These are phyloP conservation scores for Felis chaus DNA, from an alignment of 2,113 vertebrate genomes.

Conservation along the genomic window DNA sequence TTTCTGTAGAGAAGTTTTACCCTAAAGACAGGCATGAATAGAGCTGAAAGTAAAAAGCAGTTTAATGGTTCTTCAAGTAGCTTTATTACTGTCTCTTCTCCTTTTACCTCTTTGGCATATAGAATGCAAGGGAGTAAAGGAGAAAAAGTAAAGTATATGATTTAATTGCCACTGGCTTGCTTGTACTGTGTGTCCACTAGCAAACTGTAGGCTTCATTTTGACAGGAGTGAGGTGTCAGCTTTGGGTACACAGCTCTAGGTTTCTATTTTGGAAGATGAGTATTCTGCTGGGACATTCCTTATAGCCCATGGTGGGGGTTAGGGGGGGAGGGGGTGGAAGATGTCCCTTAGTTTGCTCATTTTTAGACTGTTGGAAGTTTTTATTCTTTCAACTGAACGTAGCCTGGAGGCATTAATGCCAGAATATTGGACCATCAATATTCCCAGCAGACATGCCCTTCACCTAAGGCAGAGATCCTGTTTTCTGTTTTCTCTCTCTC, in stretches of 20 bases:
- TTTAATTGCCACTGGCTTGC: background rate
- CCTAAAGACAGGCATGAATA: background rate
- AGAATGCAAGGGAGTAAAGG: background rate
- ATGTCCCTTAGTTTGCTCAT: background rate
- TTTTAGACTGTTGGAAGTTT: background rate
- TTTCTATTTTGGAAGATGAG: background rate
- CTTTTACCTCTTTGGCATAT: background rate
- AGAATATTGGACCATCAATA: background rate
- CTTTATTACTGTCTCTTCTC: background rate
- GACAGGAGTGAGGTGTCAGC: background rate
- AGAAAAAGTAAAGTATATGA: background rate
- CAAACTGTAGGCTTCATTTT: background rate
- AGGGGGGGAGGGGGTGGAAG: background rate
- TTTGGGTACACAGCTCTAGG: background rate
- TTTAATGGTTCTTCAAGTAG: background rate
- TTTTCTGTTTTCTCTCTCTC: background rate
- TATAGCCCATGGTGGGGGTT: background rate
- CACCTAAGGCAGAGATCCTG: background rate
- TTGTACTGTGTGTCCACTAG: background rate
- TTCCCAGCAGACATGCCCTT: background rate
- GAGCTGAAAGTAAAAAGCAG: background rate
- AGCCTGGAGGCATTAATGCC: background rate
- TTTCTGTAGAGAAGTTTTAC: background rate
- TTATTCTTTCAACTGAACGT: background rate
- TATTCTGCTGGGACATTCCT: background rate